Evolutionary conservation across 2,888 invertebrate species (phyloP).

Genomic region (Lordiphosa fenestrarum): DNA sequence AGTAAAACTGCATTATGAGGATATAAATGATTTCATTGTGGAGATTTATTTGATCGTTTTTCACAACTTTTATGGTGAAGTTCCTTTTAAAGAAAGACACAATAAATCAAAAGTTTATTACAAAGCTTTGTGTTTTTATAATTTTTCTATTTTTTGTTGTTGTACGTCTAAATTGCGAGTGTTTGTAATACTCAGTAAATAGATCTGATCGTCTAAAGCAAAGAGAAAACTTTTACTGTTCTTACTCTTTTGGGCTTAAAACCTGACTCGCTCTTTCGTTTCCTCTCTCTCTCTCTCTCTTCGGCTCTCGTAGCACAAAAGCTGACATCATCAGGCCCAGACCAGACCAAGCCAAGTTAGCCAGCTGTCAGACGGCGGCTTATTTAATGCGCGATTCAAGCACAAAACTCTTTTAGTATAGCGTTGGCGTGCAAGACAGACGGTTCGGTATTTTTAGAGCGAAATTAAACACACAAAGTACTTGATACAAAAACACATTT

Average conservation of each 20-base stretch:
- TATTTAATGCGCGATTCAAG: constrained; percentile 72
- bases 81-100: constrained; percentile 52
- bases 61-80: constrained; percentile 28
- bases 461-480: constrained; percentile 38
- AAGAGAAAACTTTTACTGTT: not conserved
- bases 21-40: constrained; percentile 1
- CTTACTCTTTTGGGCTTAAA: not conserved
- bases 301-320: constrained; percentile 16
- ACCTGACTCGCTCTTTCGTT: not conserved
- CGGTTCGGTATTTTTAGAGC: constrained; percentile 65
- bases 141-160: no score
- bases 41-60: constrained; percentile 12
- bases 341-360: constrained; percentile 43
- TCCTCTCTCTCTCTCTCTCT: not conserved
- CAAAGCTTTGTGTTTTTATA: constrained; percentile 31
- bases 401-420: constrained; percentile 77
- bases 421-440: constrained; percentile 78
- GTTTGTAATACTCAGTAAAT: no score
- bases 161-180: no score
- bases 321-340: constrained; percentile 69
- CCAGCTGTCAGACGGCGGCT: constrained; percentile 62
- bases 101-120: constrained; percentile 58
- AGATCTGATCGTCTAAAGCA: constrained; percentile 1
- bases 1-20: constrained; percentile 31
- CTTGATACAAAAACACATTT: constrained; percentile 36